Evolutionary conservation across 2,888 invertebrate species (phyloP), one percentile per base, ranked within the genome.

Genomic region (Polyommatus iphigenia): DNA sequence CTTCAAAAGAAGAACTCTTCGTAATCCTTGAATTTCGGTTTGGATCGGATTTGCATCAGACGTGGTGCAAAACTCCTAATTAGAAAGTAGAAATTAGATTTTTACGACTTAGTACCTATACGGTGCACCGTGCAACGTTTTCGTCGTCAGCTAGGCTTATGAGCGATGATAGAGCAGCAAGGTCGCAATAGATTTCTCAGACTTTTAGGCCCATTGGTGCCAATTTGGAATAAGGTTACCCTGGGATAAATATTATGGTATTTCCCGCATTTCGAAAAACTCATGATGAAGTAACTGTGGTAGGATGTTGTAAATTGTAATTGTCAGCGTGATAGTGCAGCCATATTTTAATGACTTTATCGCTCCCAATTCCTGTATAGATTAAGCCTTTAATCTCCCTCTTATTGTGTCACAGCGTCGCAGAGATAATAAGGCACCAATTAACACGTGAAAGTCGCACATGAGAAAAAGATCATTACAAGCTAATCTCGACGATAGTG

Each of bases 381-480:
- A 67, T 29, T 67, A 67, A 67, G 67, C 15, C 24, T 24, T 24
- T 67, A 67, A 67, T 67, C 67, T 67, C 15, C 67, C 67, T 15
- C 29, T 67, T 29, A 67, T 5, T 67, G 67, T 67, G 18, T 67
- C 67, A 67, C 67, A 67, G 67, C 29, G 15, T 32, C 15, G 67
- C 18, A 67, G 6, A 29, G 67, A 67, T 67, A 67, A 67, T 67
- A 67, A 67, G 67, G 29, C 18, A 67, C 67, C 32, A 72, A 72
- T 72, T 72, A 72, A 41, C 41, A 72, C 41, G 72, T 41, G 72
- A 72, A 72, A 72, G 72, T 72, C 72, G 36, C 72, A 72, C 41
- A 72, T 41, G 72, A 72, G 72, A 72, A 72, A 72, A 72, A 72
- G 36, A 72, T 72, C 36, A 41, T 72, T 36, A 41, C 72, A 5